Base-by-base conservation (phyloP, 1,140 invertebrate species). In the Drosophila kohkoa region DNA sequence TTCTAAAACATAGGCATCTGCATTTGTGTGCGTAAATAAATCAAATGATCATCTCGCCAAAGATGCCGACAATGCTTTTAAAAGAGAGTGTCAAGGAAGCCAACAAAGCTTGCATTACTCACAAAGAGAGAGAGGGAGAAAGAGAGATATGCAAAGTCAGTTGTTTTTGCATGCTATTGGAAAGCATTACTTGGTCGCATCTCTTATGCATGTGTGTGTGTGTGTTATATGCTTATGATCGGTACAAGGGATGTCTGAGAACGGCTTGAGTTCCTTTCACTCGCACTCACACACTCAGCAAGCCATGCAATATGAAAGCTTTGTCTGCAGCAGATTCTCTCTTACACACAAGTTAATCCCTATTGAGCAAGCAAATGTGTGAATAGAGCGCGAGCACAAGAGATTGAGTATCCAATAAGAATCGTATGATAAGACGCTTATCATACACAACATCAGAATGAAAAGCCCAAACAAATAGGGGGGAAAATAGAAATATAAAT, bases 401-500 rank as follows among this genome's bases (percentile, higher is more conserved):
- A 38, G 30, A 59, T 57, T 11, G 32, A 35, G 35, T 67, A 52
- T 57, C 35, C 25, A 59, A 67, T 67, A 45, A 43, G 54, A 67
- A 67, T 67, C 46, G 25, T 28, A 51, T 67, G 70, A 73, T 73
- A 73, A 73, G 70, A 54, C 64, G 55, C 64, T 73, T 73, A 73
- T 73, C 70, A 25, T 25, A 25, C 20, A 73, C 52, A 57, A 38
- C 32, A 58, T 43, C 52, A 15, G 13, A 52, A 52, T 46, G 63
- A 52, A 70, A 70, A 62, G 58, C 58, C 67, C 48, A 72, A 65
- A 48, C 51, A 64, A 65, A 57, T 38, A 30, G 6, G 30, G 41
- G 32, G 57, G 41, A 49, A 57, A 38, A 5, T 25, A 41, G 5
- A 54, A 32, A 32, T 10, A 63, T 52, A 66, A 35, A 58, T 13